A percentile compares a stretch with the other conserved stretches of the same genome.
Conservation (phyloP, 2,888 invertebrate genomes). For the Limulus polyphemus region DNA sequence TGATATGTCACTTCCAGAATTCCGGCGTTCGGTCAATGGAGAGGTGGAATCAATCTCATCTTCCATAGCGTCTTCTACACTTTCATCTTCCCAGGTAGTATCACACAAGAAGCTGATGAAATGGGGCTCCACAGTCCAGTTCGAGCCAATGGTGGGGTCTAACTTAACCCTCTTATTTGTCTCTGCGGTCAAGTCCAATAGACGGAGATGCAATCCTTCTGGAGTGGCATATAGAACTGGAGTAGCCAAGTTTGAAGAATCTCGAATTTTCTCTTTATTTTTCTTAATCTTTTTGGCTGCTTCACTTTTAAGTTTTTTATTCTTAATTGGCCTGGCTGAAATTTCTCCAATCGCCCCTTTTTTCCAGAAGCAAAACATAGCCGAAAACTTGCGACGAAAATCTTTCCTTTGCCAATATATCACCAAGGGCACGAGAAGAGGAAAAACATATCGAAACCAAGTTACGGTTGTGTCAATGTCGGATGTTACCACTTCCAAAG, state of each 20-base stretch:
- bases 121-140: neutral
- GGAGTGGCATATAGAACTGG: constrained; percentile 13
- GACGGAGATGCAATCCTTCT: constrained; percentile 5
- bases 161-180: constrained; percentile 4
- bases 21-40: neutral
- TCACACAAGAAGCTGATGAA: constrained; percentile 4
- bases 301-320: constrained; percentile 1
- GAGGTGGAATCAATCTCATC: constrained; percentile 14
- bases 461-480: constrained; percentile 1
- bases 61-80: constrained; percentile 14
- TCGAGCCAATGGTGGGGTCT: neutral
- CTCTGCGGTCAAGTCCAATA: constrained; percentile 10
- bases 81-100: constrained; percentile 11
- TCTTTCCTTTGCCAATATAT: constrained; percentile 9
- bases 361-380: constrained; percentile 8
- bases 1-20: too few species aligned
- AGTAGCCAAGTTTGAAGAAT: constrained; percentile 8
- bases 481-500: constrained; percentile 7
- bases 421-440: constrained; percentile 6
- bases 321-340: neutral
- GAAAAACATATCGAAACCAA: constrained; percentile 12
- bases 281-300: constrained; percentile 9
- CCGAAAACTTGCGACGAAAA: constrained; percentile 10
- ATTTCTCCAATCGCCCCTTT: neutral
- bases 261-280: constrained; percentile 9